Evolutionary conservation across 2,797 vertebrate species (phyloP), one percentile per base, ranked within the genome.

Genomic region (Lepilemur septentrionalis): DNA sequence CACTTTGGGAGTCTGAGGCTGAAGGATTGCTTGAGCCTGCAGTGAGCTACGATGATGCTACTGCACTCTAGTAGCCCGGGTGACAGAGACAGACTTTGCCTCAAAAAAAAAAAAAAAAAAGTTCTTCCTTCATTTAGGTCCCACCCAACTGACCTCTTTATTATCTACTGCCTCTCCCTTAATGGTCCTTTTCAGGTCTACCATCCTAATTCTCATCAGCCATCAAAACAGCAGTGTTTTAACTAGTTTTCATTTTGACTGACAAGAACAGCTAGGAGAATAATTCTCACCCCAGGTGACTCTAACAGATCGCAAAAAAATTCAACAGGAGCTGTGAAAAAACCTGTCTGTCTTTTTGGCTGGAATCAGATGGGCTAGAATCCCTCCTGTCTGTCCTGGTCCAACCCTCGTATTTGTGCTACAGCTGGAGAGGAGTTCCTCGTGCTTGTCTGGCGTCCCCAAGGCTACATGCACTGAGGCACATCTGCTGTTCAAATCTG

Each of bases 191-290:
- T 67, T 85, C 50, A 20, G 80, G 4, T 57, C 59, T 63, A 35
- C 46, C 46, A 35, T 23, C n/a, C 17, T 90, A 43, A 61, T 67
- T 59, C 25, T 89, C 48, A 72, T 55, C 11, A 80, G 43, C 35
- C 59, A 84, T 81, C 78, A 59, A 94, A 90, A 91, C 14, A n/a
- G 18, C 46, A 41, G 41, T 90, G 50, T 69, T 87, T 94, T 70
- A 90, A 92, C 69, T 65, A 55, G 38, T 86, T 78, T 95, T 92
- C 81, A 30, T 46, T 86, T 43, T 91, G 57, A 91, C 57, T 83
- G 73, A 86, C 84, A 91, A 94, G 78, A 59, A 79, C 50, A 86
- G 41, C 20, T 32, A 92, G 17, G 28, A 83, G 48, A 96, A n/a
- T 50, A 57, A 88, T 70, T 96, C 63, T 91, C 65, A 59, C 52